Conservation (phyloP, 2,888 invertebrate species). For the Pelosia muscerda region DNA sequence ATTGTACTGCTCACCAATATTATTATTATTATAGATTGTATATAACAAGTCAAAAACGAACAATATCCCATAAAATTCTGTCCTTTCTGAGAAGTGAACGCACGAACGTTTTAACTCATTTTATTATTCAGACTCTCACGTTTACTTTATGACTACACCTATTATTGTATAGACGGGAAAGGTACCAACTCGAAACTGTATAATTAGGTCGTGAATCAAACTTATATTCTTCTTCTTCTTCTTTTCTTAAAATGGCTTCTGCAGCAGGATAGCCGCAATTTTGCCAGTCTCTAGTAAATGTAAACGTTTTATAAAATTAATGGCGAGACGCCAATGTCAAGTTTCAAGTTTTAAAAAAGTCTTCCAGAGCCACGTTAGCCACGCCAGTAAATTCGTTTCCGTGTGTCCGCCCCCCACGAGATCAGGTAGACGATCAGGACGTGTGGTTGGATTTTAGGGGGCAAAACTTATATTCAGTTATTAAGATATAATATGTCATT, state of each 20-base stretch:
- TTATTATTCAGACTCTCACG: constrained; percentile 31
- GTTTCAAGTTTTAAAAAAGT: no score
- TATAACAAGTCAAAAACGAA: constrained; percentile 15
- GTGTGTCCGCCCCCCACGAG: no score
- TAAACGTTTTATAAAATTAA: no score
- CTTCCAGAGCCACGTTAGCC: no score
- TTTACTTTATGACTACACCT: not conserved
- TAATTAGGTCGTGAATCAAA: not conserved
- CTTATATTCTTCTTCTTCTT: not conserved
- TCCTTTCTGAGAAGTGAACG: constrained; percentile 35
- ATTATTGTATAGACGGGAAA: not conserved
- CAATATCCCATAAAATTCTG: constrained; percentile 25
- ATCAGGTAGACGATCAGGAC: no score
- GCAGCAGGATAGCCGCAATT: no score
- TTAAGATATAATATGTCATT: not conserved
- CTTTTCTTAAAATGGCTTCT: no score
- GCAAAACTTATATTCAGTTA: not conserved
- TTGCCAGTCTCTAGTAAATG: no score
- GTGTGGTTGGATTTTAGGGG: no score
- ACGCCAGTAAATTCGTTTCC: no score
- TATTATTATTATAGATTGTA: constrained; percentile 2
- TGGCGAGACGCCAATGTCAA: no score
- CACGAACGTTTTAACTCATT: constrained; percentile 33
- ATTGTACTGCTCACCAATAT: constrained; percentile 8
- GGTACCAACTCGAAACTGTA: not conserved